Percentiles rank a stretch among this genome's conserved stretches.
phyloP scores from a whole-genome alignment of 1,140 invertebrate genomes.

The Calephelis nemesis region DNA sequence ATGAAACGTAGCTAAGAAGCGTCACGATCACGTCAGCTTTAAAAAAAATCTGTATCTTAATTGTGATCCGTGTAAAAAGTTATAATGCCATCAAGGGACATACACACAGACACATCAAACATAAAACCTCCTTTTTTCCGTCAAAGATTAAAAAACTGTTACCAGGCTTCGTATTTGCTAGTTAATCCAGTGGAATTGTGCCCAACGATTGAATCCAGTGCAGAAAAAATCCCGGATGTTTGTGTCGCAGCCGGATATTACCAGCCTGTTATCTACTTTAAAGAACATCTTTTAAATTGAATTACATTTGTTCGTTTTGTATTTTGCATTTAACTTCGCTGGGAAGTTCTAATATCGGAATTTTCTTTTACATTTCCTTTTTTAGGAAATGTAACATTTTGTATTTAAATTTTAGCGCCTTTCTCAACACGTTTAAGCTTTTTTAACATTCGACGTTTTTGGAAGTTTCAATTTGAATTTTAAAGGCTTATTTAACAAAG shows the following conservation, averaged over 20 bases:
- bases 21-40: no score
- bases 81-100: no score
- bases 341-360: not conserved
- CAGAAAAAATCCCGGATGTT: constrained; percentile 10
- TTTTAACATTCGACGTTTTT: no score
- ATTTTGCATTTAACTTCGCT: constrained; percentile 9
- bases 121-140: not conserved
- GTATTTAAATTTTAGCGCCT: no score
- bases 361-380: not conserved
- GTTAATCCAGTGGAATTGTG: constrained; percentile 3
- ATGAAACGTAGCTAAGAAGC: no score
- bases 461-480: no score
- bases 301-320: constrained; percentile 13
- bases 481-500: no score
- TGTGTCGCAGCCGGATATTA: constrained; percentile 1
- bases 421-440: no score
- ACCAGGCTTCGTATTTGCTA: not conserved
- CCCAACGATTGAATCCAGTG: constrained; percentile 4
- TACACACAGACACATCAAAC: not conserved
- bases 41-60: no score
- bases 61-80: no score
- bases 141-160: not conserved
- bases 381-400: no score
- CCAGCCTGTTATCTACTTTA: constrained; percentile 9
- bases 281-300: constrained; percentile 14